A percentile compares a stretch with the other conserved stretches of the same genome.
These are phyloP conservation scores for Rhynchonycteris naso DNA, from an alignment of 2,797 vertebrate genomes.

Conservation along the genomic window DNA sequence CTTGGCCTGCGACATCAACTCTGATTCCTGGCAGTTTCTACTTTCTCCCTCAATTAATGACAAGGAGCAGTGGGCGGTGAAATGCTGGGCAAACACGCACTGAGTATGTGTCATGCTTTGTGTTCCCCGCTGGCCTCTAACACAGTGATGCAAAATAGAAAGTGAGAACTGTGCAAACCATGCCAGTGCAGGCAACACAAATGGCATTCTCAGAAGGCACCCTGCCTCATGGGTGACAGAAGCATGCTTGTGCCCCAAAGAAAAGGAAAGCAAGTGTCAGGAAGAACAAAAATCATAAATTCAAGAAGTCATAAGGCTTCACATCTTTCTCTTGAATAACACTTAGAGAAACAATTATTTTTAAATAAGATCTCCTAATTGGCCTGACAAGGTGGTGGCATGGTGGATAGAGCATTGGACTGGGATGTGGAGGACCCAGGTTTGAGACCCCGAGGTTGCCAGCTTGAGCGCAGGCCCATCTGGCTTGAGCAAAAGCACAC, in stretches of 20 bases:
- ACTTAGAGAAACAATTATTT: background rate
- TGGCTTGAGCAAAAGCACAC: too few species aligned
- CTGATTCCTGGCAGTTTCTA: conserved; percentile 22
- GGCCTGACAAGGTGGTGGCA: too few species aligned
- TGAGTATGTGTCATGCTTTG: background rate
- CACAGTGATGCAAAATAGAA: background rate
- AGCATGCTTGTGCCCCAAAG: background rate
- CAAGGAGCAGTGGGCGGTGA: background rate
- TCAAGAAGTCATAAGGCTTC: background rate
- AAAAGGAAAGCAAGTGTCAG: background rate
- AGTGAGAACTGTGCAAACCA: background rate
- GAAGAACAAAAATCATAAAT: background rate
- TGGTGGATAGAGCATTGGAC: too few species aligned
- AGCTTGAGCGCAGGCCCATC: too few species aligned
- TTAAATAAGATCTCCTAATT: conserved; percentile 2
- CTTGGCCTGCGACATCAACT: background rate
- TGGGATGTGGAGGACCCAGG: too few species aligned
- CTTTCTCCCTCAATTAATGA: conserved; percentile 32
- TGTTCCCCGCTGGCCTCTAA: background rate
- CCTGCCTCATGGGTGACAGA: background rate
- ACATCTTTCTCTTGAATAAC: background rate
- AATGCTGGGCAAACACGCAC: background rate
- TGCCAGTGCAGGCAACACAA: background rate
- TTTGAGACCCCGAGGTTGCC: too few species aligned
- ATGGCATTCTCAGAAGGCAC: background rate